These are phyloP conservation scores for Parazoanthus swiftii DNA, from an alignment of 92 coral and sea anemone genomes.

Conservation along the genomic window DNA sequence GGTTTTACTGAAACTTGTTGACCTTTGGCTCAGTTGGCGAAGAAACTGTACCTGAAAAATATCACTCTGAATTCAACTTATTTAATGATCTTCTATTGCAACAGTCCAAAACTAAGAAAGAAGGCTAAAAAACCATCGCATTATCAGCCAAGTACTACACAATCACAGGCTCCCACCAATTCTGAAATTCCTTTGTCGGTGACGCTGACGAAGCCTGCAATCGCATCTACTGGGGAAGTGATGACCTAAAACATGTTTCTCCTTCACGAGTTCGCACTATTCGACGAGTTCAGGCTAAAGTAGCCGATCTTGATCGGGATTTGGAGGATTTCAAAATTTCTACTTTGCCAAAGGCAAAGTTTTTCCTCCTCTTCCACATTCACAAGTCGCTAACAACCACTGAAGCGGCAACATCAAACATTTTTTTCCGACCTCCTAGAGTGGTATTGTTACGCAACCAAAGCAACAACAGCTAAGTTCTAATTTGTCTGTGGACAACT, in stretches of 20 bases:
- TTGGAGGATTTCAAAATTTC: conserved; percentile 15
- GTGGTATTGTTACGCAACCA: conserved; percentile 4
- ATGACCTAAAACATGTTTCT: conserved; percentile 3
- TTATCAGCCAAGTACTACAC: conserved; percentile 3
- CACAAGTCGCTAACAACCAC: not conserved
- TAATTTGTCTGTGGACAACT: conserved; percentile 11
- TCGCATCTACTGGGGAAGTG: not conserved
- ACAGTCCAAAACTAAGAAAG: not conserved
- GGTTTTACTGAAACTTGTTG: not conserved
- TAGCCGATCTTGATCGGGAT: conserved; percentile 15
- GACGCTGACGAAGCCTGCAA: conserved; percentile 6
- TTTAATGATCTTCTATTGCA: too few species aligned
- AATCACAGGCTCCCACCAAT: conserved; percentile 16
- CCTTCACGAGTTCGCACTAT: conserved; percentile 18
- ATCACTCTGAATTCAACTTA: too few species aligned
- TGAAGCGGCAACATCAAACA: not conserved
- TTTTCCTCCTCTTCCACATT: not conserved
- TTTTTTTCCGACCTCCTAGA: not conserved
- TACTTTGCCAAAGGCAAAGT: not conserved
- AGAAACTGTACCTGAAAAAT: too few species aligned
- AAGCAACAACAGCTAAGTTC: conserved; percentile 20
- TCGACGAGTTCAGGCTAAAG: conserved; percentile 35
- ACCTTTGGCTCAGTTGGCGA: not conserved
- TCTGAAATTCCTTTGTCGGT: conserved; percentile 22
- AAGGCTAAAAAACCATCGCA: conserved; percentile 3